Conservation (phyloP, 23 tunicate species). For the Trididemnum clinides region DNA sequence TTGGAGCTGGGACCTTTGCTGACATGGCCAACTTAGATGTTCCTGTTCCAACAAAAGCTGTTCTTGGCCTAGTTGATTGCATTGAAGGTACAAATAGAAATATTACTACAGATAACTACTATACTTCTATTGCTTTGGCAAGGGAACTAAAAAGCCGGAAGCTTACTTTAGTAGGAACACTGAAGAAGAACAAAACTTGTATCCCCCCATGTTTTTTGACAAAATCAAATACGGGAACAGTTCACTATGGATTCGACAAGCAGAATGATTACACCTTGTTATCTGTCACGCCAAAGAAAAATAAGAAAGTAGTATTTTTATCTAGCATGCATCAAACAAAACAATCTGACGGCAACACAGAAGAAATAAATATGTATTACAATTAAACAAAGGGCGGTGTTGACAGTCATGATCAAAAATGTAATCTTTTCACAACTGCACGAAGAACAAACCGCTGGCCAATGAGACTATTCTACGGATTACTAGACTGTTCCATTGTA, state of each 20-base stretch:
- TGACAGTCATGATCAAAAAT: too few species aligned
- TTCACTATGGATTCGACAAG: neutral
- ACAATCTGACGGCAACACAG: too few species aligned
- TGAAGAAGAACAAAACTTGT: constrained; percentile 13
- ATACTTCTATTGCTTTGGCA: constrained; percentile 8
- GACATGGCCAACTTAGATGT: too few species aligned
- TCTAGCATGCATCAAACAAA: too few species aligned
- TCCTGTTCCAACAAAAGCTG: constrained; percentile 7
- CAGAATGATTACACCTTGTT: neutral
- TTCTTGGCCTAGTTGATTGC: neutral
- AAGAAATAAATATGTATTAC: too few species aligned
- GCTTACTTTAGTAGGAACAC: constrained; percentile 12
- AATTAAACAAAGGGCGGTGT: too few species aligned
- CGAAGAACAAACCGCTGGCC: too few species aligned
- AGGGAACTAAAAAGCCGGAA: neutral
- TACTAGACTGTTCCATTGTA: too few species aligned
- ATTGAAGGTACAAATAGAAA: constrained; percentile 6
- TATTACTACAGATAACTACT: constrained; percentile 1
- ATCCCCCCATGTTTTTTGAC: neutral
- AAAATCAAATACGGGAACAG: constrained; percentile 2
- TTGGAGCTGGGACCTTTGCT: too few species aligned
- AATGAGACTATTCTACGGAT: too few species aligned
- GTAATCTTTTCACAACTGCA: too few species aligned
- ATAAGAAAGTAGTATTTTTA: too few species aligned
- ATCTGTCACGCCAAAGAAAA: constrained; percentile 1